A percentile compares a stretch with the other conserved stretches of the same genome.
Conservation (phyloP, 2,113 vertebrate species). For the Uria lomvia region DNA sequence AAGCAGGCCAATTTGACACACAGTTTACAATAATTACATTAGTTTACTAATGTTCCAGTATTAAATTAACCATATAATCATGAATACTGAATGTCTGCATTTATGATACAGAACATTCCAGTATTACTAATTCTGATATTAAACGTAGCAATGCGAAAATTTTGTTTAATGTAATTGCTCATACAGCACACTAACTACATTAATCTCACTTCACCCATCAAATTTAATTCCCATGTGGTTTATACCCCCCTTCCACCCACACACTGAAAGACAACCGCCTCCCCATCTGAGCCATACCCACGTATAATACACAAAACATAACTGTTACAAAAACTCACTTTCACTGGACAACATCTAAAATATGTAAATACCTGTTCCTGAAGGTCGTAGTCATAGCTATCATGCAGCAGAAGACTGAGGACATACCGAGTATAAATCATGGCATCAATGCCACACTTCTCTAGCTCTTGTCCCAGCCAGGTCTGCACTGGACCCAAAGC, state of each 20-base stretch:
- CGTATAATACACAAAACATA: neutral
- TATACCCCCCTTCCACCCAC: constrained; percentile 5
- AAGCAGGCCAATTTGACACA: neutral
- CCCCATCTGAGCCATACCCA: neutral
- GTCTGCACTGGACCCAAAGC: constrained; percentile 98
- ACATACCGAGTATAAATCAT: constrained; percentile 99
- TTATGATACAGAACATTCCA: neutral
- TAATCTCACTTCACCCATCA: neutral
- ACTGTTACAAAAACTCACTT: constrained; percentile 26
- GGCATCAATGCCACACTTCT: constrained; percentile 99
- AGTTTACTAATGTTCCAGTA: neutral
- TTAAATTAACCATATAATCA: neutral
- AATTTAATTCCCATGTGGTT: neutral
- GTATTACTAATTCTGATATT: neutral
- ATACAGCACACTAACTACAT: neutral
- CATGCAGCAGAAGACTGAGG: constrained; percentile 98
- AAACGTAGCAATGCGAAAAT: neutral
- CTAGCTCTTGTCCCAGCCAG: constrained; percentile 99
- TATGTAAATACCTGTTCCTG: constrained; percentile 92
- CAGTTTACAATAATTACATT: neutral
- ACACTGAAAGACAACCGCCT: neutral
- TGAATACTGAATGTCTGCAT: neutral
- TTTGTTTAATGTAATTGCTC: neutral
- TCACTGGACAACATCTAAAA: constrained; percentile 53
- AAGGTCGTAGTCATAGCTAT: constrained; percentile 97